These are phyloP conservation scores for Troilus luridus DNA, from an alignment of 2,888 invertebrate species.

Conservation along the genomic window DNA sequence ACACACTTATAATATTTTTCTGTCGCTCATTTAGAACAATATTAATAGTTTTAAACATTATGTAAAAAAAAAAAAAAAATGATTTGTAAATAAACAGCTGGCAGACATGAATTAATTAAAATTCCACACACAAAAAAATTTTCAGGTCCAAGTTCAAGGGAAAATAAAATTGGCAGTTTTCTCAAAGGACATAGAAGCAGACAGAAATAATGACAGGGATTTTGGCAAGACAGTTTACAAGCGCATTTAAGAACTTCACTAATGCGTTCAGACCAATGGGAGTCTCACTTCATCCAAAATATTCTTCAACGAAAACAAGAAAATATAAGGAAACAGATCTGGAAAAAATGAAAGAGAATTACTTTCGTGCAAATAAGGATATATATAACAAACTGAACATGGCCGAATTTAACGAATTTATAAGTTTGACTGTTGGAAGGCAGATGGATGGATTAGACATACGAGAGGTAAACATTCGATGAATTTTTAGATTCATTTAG, in stretches of 20 bases:
- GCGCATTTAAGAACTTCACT: neutral
- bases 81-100: neutral
- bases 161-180: slow-evolving; percentile 42
- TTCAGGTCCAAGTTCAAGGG: neutral
- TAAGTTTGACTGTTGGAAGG: neutral
- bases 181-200: neutral
- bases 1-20: too few relatives aligned
- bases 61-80: neutral
- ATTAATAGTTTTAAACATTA: too few relatives aligned
- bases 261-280: neutral
- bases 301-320: neutral
- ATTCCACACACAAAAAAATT: neutral
- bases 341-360: neutral
- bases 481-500: neutral
- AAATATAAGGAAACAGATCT: neutral
- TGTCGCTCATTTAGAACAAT: too few relatives aligned
- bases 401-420: slow-evolving; percentile 45
- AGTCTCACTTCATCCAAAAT: neutral
- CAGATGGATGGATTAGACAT: neutral
- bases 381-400: neutral
- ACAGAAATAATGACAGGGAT: neutral
- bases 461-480: neutral
- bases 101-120: neutral
- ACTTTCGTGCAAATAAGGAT: neutral
- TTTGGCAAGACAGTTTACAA: neutral